Conservation (phyloP, 2,113 vertebrate species). For the Megaceryle maxima region DNA sequence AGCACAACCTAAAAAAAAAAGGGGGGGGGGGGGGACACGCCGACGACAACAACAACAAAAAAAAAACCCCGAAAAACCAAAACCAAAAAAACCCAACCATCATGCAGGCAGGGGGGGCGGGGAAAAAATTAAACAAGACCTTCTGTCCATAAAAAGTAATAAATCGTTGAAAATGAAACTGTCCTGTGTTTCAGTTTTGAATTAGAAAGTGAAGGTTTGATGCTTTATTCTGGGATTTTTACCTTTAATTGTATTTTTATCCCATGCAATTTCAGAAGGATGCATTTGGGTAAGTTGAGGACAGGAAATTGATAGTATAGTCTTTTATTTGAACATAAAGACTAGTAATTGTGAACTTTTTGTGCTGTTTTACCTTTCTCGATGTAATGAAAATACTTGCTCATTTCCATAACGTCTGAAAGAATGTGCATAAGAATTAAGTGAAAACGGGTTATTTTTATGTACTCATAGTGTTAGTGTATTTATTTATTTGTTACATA, state of each 20-base stretch:
- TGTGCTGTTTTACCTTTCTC: conserved; percentile 57
- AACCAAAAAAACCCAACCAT: neutral
- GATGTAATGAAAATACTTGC: conserved; percentile 54
- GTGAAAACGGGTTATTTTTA: conserved; percentile 80
- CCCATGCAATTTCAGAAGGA: conserved; percentile 36
- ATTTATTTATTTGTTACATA: conserved; percentile 79
- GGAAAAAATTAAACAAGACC: conserved; percentile 69
- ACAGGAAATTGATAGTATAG: conserved; percentile 21
- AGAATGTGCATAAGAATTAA: conserved; percentile 69
- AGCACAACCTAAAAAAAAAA: conserved; percentile 57
- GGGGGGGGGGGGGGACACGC: accelerated
- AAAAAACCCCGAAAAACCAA: neutral
- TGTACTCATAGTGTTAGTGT: conserved; percentile 69
- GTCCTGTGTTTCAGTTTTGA: conserved; percentile 72
- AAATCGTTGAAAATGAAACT: conserved; percentile 75
- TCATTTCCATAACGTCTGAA: conserved; percentile 54
- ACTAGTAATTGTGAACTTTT: conserved; percentile 57
- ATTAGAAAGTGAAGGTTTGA: conserved; percentile 73
- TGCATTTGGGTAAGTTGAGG: conserved; percentile 50
- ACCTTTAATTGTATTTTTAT: conserved; percentile 28
- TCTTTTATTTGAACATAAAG: conserved; percentile 42
- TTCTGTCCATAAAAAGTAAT: conserved; percentile 70
- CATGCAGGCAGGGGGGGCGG: conserved; percentile 57
- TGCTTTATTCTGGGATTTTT: conserved; percentile 64
- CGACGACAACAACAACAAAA: neutral